Base-by-base conservation (phyloP, 2,113 vertebrate genomes). In the Mirza zaza region DNA sequence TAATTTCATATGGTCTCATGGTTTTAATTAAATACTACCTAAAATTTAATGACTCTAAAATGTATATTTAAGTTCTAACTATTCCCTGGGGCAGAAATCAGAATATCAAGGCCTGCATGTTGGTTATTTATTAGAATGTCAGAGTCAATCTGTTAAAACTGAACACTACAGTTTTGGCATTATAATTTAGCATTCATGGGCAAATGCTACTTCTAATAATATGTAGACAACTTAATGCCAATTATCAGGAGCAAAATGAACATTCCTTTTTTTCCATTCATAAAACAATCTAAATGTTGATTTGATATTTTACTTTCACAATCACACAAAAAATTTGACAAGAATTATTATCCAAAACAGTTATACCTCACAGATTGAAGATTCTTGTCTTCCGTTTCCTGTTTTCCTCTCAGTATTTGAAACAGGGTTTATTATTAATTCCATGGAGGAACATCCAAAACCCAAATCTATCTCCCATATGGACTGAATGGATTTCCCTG, bases 371-470 rank as follows among this genome's bases (percentile, higher is more conserved):
- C 61, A 89, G 86, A 89, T 63, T 45, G 17, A 42, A 93, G 10
- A 82, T 59, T 94, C 4, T 94, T 95, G 93, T 77, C 55, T 97
- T 87, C 18, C 1, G 0, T 93, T 96, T 96, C 90, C 68, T 97
- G 87, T 91, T 95, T 97, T 86, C 34, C 5, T 86, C 27, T 95
- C 29, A 82, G 86, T 82, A 88, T 91, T 45, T 89, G 63, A 73
- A 95, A 34, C 45, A 80, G 86, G 8, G 9, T 80, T 96, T 94
- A 92, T 90, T 91, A 71, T 17, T 95, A 92, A 92, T 82, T 96
- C 67, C 73, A 90, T 77, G 18, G 48, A 92, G 45, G 81, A 90
- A 91, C 55, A 89, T 93, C 50, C 9, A 14, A 75, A 96, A 93
- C 42, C n/a, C 77, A 95, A 94, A 92, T 92, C 39, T 11, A 84